phyloP scores from a whole-genome alignment of 30 jellyfish, hydroid and myxozoan species.

The Calvadosia cruxmelitensis region DNA sequence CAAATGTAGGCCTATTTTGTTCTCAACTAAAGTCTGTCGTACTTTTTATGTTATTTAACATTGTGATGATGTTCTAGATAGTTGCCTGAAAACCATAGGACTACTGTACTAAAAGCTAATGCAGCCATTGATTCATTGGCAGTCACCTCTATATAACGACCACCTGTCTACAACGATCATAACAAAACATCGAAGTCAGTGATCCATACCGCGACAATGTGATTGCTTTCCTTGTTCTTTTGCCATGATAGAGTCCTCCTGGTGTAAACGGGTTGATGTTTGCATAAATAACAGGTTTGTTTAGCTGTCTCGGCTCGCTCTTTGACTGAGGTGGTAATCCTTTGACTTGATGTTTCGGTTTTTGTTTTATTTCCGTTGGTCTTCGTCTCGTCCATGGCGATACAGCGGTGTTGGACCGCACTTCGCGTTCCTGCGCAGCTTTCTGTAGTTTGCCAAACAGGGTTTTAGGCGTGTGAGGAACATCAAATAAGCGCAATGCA shows the following conservation, averaged over 20 bases:
- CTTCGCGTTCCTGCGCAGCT: conserved; percentile 29
- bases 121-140: too few species aligned
- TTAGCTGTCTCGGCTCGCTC: conserved; percentile 33
- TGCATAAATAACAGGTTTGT: conserved; percentile 60
- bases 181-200: too few species aligned
- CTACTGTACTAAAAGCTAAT: too few species aligned
- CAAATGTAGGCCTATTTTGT: too few species aligned
- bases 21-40: too few species aligned
- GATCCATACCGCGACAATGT: conserved; percentile 39
- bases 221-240: conserved; percentile 51
- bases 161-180: too few species aligned
- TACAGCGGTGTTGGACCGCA: background rate
- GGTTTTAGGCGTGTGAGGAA: conserved; percentile 92
- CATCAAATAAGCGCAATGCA: conserved; percentile 55
- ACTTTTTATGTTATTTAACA: too few species aligned
- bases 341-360: conserved; percentile 8
- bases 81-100: too few species aligned
- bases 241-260: conserved; percentile 34
- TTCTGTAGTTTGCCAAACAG: conserved; percentile 48
- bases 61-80: too few species aligned
- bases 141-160: too few species aligned
- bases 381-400: conserved; percentile 20
- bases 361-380: conserved; percentile 32
- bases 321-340: conserved; percentile 26
- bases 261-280: conserved; percentile 86